Evolutionary conservation across 2,888 invertebrate genomes (phyloP).

Genomic region (Zhuqinia jingwanae): DNA sequence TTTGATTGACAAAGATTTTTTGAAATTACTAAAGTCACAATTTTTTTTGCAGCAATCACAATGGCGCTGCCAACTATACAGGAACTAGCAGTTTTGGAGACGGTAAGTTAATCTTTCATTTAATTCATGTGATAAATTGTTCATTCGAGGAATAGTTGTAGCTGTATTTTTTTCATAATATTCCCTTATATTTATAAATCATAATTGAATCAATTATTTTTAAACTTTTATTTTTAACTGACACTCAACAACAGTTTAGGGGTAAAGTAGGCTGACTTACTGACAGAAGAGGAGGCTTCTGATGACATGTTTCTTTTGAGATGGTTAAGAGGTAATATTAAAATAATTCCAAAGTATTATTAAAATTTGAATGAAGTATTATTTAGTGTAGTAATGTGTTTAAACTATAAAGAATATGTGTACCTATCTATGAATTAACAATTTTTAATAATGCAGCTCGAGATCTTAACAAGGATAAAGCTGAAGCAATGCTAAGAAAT

Average conservation of each 20-base stretch:
- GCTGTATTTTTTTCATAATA: not conserved
- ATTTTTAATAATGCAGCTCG: conserved; percentile 58
- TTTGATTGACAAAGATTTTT: no score
- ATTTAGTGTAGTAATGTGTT: no score
- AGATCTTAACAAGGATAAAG: conserved; percentile 68
- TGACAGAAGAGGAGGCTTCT: conserved; percentile 52
- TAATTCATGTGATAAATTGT: no score
- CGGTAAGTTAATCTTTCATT: not conserved
- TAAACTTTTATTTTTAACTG: not conserved
- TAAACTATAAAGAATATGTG: not conserved
- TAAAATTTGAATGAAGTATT: no score
- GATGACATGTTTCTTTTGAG: conserved; percentile 73
- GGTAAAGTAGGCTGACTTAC: conserved; percentile 64
- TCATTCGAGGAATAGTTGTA: no score
- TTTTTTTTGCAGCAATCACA: no score
- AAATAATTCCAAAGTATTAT: not conserved
- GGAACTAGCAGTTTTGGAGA: conserved; percentile 12
- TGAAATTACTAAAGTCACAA: no score
- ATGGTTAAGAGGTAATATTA: conserved; percentile 76
- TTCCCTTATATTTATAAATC: no score
- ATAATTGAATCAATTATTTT: not conserved
- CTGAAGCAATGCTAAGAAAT: conserved; percentile 72
- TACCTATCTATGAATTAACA: not conserved
- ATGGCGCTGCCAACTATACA: conserved; percentile 43
- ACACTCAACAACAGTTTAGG: conserved; percentile 67